Conservation (phyloP, 23 tunicate species). For the Halocynthia aurantium region DNA sequence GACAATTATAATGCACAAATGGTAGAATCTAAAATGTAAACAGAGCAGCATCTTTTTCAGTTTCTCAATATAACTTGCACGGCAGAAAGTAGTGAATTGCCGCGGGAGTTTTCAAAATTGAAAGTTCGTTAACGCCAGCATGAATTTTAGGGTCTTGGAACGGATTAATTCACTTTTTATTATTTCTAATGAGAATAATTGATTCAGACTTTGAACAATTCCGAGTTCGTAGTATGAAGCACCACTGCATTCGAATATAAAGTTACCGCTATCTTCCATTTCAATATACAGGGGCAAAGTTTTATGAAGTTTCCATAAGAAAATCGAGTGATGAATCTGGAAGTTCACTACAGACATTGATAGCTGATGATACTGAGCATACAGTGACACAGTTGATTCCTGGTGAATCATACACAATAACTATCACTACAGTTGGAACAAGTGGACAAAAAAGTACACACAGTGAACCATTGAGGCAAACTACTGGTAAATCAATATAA, state of each 20-base stretch:
- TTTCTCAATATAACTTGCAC: too few relatives aligned
- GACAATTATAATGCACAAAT: too few relatives aligned
- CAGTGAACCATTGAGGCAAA: constrained; percentile 9
- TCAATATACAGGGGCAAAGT: constrained; percentile 7
- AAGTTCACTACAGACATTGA: not conserved
- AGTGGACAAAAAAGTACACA: constrained; percentile 7
- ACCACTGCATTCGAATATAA: not conserved
- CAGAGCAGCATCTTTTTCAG: too few relatives aligned
- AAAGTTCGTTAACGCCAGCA: too few relatives aligned
- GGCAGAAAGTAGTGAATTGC: too few relatives aligned
- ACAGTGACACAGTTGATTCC: constrained; percentile 8
- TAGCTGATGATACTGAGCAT: constrained; percentile 10
- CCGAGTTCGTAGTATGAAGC: not conserved
- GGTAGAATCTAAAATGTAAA: too few relatives aligned
- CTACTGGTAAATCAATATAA: constrained; percentile 1
- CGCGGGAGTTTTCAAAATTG: too few relatives aligned
- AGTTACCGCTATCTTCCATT: not conserved
- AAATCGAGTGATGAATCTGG: not conserved
- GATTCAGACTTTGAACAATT: too few relatives aligned
- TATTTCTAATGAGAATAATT: too few relatives aligned
- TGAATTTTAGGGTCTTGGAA: too few relatives aligned
- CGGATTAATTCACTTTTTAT: too few relatives aligned
- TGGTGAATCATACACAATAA: constrained; percentile 8
- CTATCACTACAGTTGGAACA: constrained; percentile 8
- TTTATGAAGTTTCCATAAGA: constrained; percentile 11